phyloP scores from a whole-genome alignment of 2,113 vertebrate genomes.

The Opisthocomus hoazin region DNA sequence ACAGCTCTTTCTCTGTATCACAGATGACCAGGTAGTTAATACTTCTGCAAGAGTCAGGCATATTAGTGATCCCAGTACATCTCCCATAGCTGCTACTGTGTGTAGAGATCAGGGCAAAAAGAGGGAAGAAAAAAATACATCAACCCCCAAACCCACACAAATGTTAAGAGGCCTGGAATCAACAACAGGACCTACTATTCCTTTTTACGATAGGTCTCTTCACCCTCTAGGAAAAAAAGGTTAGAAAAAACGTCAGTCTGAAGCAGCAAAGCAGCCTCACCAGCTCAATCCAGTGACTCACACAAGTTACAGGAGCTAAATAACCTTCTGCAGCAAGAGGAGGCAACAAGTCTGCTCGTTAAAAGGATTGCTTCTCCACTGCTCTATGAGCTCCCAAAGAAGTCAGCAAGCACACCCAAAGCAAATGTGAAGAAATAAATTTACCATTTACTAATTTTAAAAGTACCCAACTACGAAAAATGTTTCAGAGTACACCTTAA shows the following conservation, averaged over 20 bases:
- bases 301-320: not conserved
- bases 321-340: not conserved
- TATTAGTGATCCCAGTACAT: accelerated
- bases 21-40: not conserved
- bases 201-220: not conserved
- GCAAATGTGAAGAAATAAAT: not conserved
- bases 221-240: not conserved
- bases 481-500: not conserved
- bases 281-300: not conserved
- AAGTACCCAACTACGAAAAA: not conserved
- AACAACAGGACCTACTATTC: not conserved
- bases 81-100: not conserved
- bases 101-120: not conserved
- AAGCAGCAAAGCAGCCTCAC: not conserved
- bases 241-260: not conserved
- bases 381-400: not conserved
- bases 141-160: not conserved
- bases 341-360: not conserved
- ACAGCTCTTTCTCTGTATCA: not conserved
- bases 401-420: not conserved
- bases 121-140: not conserved
- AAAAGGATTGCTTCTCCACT: not conserved
- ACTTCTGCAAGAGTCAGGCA: not conserved
- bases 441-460: not conserved
- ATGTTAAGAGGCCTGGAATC: not conserved